Evolutionary conservation across 2,888 invertebrate species (phyloP), one percentile per base, ranked within the genome.

Genomic region (Aspidiotus destructor): DNA sequence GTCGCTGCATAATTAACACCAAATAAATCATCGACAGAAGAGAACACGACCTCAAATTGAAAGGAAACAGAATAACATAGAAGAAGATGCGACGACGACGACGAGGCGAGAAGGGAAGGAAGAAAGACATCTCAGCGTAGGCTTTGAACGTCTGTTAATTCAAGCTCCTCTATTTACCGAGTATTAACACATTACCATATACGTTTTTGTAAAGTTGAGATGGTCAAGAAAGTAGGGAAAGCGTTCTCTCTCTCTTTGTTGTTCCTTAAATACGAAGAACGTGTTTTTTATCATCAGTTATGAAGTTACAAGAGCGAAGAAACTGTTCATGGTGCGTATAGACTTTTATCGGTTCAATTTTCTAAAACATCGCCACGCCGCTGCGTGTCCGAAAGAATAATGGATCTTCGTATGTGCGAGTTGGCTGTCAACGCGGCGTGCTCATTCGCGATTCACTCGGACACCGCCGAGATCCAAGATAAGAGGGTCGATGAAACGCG

Each of bases 151-250:
- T 48, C 10, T 48, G 48, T 48, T 48, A n/a, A 48, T 48, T 48
- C n/a, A 48, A 48, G n/a, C 48, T 48, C 11, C 48, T 48, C n/a
- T 48, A 48, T 48, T 48, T 48, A n/a, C 48, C 10, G 11, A 13
- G 48, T 48, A 48, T 48, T 48, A 48, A n/a, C 48, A 48, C 48
- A 48, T 48, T 48, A 48, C 48, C 48, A 48, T 48, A 48, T 48
- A 48, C 48, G 48, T 48, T 48, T 48, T 48, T 48, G 48, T 28
- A 28, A n/a, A n/a, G 28, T 48, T 48, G 48, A 11, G 48, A 48
- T n/a, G 48, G 48, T 48, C 48, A 48, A 48, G 48, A 48, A 48
- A 48, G 48, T 48, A 48, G 48, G 48, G 48, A 48, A 48, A 48
- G 48, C 48, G 48, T 48, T n/a, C n/a, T 48, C 48, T 48, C 48